Percentiles rank a stretch among this genome's conserved stretches.
These are phyloP conservation scores for Rhinella marina DNA, from an alignment of 2,797 vertebrate species.

Conservation along the genomic window DNA sequence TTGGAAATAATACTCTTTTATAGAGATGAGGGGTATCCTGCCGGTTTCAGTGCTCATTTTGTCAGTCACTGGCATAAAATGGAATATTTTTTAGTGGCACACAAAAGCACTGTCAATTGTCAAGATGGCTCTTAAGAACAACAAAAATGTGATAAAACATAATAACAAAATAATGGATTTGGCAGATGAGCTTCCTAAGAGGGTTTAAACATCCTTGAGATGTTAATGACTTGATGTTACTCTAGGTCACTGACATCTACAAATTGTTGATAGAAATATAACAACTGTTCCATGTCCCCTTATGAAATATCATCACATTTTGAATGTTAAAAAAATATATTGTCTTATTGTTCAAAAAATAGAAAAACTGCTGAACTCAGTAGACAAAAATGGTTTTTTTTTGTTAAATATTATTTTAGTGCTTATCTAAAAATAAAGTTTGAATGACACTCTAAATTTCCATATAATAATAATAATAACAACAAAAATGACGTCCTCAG, in stretches of 20 bases:
- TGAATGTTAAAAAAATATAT: not conserved
- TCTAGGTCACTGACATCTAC: conserved; percentile 26
- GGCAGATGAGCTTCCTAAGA: conserved; percentile 18
- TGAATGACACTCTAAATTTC: too few relatives aligned
- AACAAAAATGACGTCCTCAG: too few relatives aligned
- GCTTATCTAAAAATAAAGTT: too few relatives aligned
- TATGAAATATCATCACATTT: not conserved
- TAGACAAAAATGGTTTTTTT: too few relatives aligned
- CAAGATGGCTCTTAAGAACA: conserved; percentile 22
- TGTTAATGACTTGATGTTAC: conserved; percentile 16
- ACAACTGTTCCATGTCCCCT: not conserved
- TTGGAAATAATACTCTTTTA: conserved; percentile 50
- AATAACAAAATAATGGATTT: conserved; percentile 32
- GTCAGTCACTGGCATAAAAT: conserved; percentile 35
- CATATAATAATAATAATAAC: too few relatives aligned
- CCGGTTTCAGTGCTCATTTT: conserved; percentile 37
- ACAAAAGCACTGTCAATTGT: conserved; percentile 34
- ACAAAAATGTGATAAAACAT: conserved; percentile 38
- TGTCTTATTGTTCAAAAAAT: not conserved
- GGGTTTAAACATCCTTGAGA: conserved; percentile 16
- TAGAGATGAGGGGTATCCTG: conserved; percentile 35
- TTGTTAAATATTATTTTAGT: too few relatives aligned
- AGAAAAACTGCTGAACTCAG: not conserved
- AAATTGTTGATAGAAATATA: not conserved
- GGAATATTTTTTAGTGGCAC: conserved; percentile 6